phyloP scores from a whole-genome alignment of 1,140 invertebrate species.

The Atta cephalotes region DNA sequence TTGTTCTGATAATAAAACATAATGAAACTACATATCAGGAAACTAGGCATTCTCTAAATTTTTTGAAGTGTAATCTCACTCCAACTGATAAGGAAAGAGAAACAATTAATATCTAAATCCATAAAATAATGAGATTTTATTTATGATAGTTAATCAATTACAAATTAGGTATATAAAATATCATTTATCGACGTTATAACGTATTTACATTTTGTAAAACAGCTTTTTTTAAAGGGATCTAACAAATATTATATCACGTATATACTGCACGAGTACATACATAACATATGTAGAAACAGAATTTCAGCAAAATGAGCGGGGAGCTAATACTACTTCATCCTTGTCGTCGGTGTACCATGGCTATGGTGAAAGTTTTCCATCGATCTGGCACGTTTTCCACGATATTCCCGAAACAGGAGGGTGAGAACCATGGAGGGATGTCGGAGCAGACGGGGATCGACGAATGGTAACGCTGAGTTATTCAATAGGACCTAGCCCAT shows the following conservation, averaged over 20 bases:
- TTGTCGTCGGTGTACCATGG: conserved; percentile 16
- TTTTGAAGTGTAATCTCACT: no score
- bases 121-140: not conserved
- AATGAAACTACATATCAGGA: not conserved
- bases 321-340: conserved; percentile 39
- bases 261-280: not conserved
- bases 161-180: no score
- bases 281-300: not conserved
- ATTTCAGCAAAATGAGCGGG: conserved; percentile 5
- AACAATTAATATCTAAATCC: not conserved
- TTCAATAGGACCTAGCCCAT: conserved; percentile 68
- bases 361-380: conserved; percentile 54
- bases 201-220: not conserved
- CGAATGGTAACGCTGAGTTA: conserved; percentile 74
- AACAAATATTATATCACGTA: not conserved
- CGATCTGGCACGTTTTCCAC: conserved; percentile 55
- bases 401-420: conserved; percentile 64
- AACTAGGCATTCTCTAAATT: not conserved
- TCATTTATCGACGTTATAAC: no score
- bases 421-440: conserved; percentile 48
- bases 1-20: not conserved
- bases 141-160: no score
- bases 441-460: conserved; percentile 27
- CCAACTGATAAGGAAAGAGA: not conserved
- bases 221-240: not conserved